These are phyloP conservation scores for Myotis planiceps DNA, from an alignment of 2,797 vertebrate genomes.

Conservation along the genomic window DNA sequence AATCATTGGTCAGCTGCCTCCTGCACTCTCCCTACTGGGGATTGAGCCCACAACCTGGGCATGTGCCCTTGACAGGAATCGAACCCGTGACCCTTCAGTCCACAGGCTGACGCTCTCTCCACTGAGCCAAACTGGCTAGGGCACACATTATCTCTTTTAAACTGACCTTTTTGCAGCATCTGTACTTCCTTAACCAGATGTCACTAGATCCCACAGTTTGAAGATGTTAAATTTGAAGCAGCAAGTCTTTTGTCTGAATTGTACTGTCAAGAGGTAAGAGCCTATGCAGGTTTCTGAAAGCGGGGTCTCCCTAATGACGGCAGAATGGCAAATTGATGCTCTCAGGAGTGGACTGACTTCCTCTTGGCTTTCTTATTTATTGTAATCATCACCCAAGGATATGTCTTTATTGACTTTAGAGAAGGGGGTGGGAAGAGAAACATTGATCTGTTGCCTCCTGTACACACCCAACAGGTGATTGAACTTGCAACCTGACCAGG, in stretches of 20 bases:
- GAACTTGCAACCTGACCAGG: neutral
- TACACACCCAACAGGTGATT: neutral
- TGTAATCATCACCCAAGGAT: neutral
- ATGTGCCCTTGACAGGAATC: too few relatives aligned
- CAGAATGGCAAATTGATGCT: neutral
- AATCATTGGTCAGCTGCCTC: too few relatives aligned
- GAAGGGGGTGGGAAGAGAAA: neutral
- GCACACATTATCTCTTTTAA: neutral
- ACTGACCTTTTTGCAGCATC: neutral
- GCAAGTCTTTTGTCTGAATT: conserved; percentile 98
- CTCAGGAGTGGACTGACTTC: neutral
- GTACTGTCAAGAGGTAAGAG: conserved; percentile 97
- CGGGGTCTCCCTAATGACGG: neutral
- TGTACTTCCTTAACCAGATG: conserved; percentile 82
- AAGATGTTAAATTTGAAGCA: conserved; percentile 99
- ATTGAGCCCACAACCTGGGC: too few relatives aligned
- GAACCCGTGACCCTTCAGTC: too few relatives aligned
- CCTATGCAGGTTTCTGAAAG: neutral
- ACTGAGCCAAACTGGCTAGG: too few relatives aligned
- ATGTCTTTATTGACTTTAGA: neutral
- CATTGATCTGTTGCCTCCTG: neutral
- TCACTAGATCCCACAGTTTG: conserved; percentile 94
- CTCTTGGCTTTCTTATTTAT: neutral
- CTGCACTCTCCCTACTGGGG: too few relatives aligned
- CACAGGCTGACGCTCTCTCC: too few relatives aligned